Evolutionary conservation across 1,140 invertebrate genomes (phyloP).

Genomic region (Megathymus violae): DNA sequence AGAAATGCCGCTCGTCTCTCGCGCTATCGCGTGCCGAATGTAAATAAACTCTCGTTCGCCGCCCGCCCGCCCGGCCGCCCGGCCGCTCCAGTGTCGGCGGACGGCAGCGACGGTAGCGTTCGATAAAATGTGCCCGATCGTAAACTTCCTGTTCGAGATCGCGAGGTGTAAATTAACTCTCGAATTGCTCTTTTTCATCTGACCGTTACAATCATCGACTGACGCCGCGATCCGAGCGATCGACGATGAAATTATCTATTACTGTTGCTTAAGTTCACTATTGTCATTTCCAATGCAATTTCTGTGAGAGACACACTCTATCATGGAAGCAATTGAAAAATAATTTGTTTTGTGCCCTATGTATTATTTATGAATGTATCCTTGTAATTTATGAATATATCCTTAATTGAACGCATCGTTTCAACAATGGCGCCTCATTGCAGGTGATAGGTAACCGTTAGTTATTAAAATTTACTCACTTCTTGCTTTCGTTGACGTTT

Average conservation of each 20-base stretch:
- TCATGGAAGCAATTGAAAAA: slow-evolving; percentile 10
- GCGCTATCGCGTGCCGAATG: slow-evolving; percentile 60
- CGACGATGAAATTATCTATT: background rate
- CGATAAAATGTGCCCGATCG: slow-evolving; percentile 71
- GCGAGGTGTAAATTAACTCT: slow-evolving; percentile 75
- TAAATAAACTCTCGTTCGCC: slow-evolving; percentile 66
- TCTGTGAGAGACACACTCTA: background rate
- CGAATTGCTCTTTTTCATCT: slow-evolving; percentile 76
- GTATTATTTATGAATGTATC: slow-evolving; percentile 13
- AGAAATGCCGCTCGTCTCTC: slow-evolving; percentile 73
- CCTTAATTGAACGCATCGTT: background rate
- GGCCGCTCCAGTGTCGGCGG: background rate
- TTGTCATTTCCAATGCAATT: background rate
- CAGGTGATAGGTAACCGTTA: slow-evolving; percentile 1
- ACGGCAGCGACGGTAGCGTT: slow-evolving; percentile 54
- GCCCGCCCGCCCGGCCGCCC: slow-evolving; percentile 46
- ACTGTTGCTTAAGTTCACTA: background rate
- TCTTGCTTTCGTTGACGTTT: background rate
- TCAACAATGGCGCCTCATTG: slow-evolving; percentile 1
- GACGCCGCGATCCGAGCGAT: slow-evolving; percentile 13
- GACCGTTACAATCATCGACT: slow-evolving; percentile 60
- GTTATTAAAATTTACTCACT: slow-evolving; percentile 9
- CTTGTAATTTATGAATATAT: no score
- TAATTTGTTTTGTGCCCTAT: background rate
- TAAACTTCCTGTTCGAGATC: slow-evolving; percentile 76